Evolutionary conservation across 2,113 vertebrate genomes (phyloP), one percentile per base, ranked within the genome.

Genomic region (Cyanoderma ruficeps): DNA sequence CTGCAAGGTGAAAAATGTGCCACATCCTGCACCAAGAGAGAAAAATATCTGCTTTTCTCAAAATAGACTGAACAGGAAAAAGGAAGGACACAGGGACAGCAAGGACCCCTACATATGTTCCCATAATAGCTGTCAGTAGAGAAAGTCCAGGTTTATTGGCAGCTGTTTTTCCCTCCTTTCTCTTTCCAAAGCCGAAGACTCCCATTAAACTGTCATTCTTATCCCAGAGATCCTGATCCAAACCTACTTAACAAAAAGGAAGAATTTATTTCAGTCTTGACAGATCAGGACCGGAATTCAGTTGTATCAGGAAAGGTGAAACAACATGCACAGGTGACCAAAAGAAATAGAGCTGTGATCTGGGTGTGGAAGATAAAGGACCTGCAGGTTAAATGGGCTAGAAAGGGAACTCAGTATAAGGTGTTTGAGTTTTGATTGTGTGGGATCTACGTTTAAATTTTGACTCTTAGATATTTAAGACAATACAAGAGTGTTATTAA

Each of bases 1-100:
- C 82, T 75, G 50, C 52, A 94, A 94, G 88, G 84, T 83, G 72
- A 95, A 97, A 95, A 96, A 93, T 88, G n/a, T 72, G 50, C 61
- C 44, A 79, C 27, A 92, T 94, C n/a, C 83, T 91, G 39, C n/a
- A 86, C 46, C 37, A 52, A 53, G 28, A 70, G 23, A 67, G 69
- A 78, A 93, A 93, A 95, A 90, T 72, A 78, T 9, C 53, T 92
- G 56, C 50, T 93, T 94, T 92, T 80, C 57, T 89, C 41, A 75
- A 70, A 82, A 87, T 70, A 72, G 37, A 56, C 60, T 61, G 69
- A 81, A 91, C 24, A 39, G 57, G 11, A 42, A 76, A 88, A 93
- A 60, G 11, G 9, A 89, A 76, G 69, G 50, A 84, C 64, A 72
- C 33, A 55, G 37, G 61, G 68, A 69, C 33, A 81, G 37, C 16